Conservation (phyloP, 2,113 vertebrate species). For the Syngnathus scovelli region DNA sequence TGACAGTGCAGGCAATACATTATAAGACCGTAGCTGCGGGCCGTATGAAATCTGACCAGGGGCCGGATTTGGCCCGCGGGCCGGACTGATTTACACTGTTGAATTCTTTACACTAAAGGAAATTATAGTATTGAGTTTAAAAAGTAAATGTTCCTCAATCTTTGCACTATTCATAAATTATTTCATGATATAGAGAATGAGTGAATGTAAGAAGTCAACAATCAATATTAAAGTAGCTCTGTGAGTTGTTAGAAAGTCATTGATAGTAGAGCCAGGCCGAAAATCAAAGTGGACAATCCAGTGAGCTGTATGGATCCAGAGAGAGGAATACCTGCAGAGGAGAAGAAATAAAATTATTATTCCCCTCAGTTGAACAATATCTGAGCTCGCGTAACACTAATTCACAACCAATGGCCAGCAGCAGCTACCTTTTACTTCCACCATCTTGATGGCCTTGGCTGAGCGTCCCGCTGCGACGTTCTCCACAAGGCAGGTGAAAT, state of each 20-base stretch:
- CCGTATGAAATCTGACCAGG: no score
- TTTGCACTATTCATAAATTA: neutral
- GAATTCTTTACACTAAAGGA: no score
- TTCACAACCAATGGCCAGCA: neutral
- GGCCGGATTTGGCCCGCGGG: no score
- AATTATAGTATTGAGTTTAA: neutral
- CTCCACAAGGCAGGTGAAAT: slow-evolving; percentile 48
- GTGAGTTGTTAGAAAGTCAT: neutral
- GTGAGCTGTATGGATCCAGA: slow-evolving; percentile 24
- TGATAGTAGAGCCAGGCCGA: slow-evolving; percentile 5
- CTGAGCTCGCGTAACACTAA: neutral
- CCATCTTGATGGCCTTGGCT: slow-evolving; percentile 36
- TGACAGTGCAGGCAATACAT: no score
- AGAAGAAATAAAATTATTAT: neutral
- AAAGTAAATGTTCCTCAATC: neutral
- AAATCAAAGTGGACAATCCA: neutral
- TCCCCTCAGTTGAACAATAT: neutral
- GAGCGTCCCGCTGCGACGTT: slow-evolving; percentile 27
- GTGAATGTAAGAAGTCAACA: neutral
- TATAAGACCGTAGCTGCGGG: no score
- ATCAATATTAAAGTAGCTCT: neutral
- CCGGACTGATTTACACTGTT: no score
- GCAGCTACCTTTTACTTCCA: slow-evolving; percentile 41
- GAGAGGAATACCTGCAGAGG: slow-evolving; percentile 7
- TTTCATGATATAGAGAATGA: neutral